phyloP scores from a whole-genome alignment of 1,140 invertebrate species.

The Cryptotermes secundus region DNA sequence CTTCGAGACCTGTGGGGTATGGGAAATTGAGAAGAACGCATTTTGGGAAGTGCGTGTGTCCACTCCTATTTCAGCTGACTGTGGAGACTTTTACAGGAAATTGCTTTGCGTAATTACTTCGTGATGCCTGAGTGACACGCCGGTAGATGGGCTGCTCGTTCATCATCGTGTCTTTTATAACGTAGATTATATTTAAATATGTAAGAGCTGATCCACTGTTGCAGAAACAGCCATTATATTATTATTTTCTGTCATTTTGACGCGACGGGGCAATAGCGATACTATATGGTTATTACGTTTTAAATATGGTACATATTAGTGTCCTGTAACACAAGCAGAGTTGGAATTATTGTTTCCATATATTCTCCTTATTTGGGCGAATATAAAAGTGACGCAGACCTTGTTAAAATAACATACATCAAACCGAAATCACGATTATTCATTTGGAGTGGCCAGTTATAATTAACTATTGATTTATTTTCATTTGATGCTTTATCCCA shows the following conservation, averaged over 20 bases:
- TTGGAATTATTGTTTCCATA: not conserved
- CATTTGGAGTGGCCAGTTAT: not conserved
- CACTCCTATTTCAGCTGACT: not conserved
- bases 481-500: not conserved
- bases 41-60: too few relatives aligned
- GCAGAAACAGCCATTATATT: not conserved
- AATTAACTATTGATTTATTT: constrained; percentile 17
- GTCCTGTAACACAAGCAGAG: not conserved
- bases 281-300: not conserved
- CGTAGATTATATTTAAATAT: constrained; percentile 1
- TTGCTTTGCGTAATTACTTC: not conserved
- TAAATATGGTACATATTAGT: not conserved
- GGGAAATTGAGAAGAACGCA: too few relatives aligned
- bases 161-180: not conserved
- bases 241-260: not conserved
- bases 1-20: too few relatives aligned
- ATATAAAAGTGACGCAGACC: not conserved
- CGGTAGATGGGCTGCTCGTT: not conserved
- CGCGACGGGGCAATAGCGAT: not conserved
- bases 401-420: constrained; percentile 8
- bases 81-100: not conserved
- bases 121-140: not conserved
- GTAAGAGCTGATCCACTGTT: not conserved
- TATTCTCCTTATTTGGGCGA: not conserved
- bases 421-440: not conserved